These are phyloP conservation scores for Paracentrotus lividus DNA, from an alignment of 53 echinoderm and acorn worm species.

Conservation along the genomic window DNA sequence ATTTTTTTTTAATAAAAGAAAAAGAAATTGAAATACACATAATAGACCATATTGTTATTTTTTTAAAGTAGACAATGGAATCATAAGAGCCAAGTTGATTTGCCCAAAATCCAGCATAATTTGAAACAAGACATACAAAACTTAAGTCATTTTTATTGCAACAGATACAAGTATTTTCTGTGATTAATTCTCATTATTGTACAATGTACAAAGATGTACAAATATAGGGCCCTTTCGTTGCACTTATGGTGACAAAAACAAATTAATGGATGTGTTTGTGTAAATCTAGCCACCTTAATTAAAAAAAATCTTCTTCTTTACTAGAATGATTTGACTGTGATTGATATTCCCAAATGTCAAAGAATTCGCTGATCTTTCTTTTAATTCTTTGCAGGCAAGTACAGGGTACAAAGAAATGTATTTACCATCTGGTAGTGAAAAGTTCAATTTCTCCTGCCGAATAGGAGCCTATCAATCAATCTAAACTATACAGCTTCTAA, in stretches of 20 bases:
- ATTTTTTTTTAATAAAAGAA: too few species aligned
- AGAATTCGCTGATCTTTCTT: slow-evolving; percentile 15
- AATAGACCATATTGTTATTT: too few species aligned
- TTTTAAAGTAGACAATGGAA: too few species aligned
- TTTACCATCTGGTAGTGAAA: slow-evolving; percentile 39
- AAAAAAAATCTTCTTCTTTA: background rate
- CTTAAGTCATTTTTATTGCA: too few species aligned
- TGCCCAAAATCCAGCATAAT: too few species aligned
- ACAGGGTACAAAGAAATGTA: slow-evolving; percentile 14
- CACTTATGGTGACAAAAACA: background rate
- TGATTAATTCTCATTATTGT: background rate
- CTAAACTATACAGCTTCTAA: background rate
- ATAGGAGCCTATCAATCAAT: slow-evolving; percentile 29
- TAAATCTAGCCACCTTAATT: slow-evolving; percentile 21
- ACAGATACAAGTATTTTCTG: background rate
- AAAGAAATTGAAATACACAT: too few species aligned
- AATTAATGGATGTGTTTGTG: background rate
- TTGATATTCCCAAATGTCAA: slow-evolving; percentile 31
- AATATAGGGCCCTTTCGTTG: background rate
- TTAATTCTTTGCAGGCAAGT: background rate
- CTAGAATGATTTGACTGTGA: background rate
- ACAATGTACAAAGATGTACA: background rate
- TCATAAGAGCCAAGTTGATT: too few species aligned
- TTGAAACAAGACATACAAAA: too few species aligned
- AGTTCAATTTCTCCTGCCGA: slow-evolving; percentile 45